Conservation (phyloP, 2,113 vertebrate genomes). For the Pachypanchax playfairii region DNA sequence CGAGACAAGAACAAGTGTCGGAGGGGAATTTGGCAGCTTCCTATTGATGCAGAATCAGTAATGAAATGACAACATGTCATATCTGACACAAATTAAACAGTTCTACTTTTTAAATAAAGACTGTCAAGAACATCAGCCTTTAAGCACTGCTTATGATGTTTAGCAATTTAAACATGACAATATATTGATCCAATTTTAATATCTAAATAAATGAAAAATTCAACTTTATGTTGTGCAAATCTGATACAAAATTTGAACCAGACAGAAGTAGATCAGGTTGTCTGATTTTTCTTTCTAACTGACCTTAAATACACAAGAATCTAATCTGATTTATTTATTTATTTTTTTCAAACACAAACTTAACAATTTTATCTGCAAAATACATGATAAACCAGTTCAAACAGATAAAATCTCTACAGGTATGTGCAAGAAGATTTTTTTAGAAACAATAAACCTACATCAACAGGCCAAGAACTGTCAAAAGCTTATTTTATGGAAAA, state of each 20-base stretch:
- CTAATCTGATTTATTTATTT: neutral
- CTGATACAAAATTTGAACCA: neutral
- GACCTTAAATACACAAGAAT: constrained; percentile 8
- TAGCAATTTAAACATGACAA: too few relatives aligned
- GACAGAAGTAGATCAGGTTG: neutral
- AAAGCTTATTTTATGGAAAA: neutral
- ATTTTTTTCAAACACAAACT: neutral
- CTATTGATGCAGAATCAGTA: constrained; percentile 5
- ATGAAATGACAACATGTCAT: constrained; percentile 53
- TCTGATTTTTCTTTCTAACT: neutral
- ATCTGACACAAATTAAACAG: constrained; percentile 16
- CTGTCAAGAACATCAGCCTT: too few relatives aligned
- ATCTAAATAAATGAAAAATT: constrained; percentile 7
- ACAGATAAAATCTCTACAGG: constrained; percentile 36
- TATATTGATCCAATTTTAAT: neutral
- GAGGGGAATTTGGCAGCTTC: constrained; percentile 54
- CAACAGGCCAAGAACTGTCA: constrained; percentile 33
- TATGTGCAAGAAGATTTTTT: constrained; percentile 12
- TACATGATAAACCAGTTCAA: constrained; percentile 24
- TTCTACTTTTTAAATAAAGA: constrained; percentile 1
- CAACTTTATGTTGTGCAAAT: neutral
- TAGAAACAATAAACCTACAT: constrained; percentile 34
- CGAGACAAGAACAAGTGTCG: constrained; percentile 39
- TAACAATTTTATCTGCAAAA: constrained; percentile 2
- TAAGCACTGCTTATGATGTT: too few relatives aligned